These are phyloP conservation scores for Hyla sarda DNA, from an alignment of 2,113 vertebrate species.

Conservation along the genomic window DNA sequence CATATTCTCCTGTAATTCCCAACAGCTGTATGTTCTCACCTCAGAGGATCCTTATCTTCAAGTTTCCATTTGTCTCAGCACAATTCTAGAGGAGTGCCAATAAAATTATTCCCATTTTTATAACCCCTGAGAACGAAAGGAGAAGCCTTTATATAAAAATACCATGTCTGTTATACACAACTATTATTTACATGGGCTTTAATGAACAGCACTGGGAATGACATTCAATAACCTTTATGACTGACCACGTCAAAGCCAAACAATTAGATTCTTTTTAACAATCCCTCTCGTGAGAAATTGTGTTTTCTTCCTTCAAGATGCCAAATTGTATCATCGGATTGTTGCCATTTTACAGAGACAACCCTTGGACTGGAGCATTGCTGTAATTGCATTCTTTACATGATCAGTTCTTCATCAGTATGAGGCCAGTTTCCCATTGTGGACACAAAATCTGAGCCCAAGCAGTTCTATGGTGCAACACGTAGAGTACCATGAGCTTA, in stretches of 20 bases:
- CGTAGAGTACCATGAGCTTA: not conserved
- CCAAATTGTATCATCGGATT: too few relatives aligned
- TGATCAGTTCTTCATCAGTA: not conserved
- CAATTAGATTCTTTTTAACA: not conserved
- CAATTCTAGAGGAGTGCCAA: slow-evolving; percentile 81
- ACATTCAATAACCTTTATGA: slow-evolving; percentile 4
- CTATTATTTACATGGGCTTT: slow-evolving; percentile 21
- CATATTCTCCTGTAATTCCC: slow-evolving; percentile 87
- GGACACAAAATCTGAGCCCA: not conserved
- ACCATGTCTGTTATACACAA: not conserved
- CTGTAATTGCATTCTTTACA: not conserved
- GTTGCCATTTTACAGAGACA: not conserved
- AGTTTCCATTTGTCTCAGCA: slow-evolving; percentile 86
- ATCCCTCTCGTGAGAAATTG: not conserved
- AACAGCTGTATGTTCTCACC: slow-evolving; percentile 85
- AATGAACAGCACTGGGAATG: not conserved
- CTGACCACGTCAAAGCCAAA: not conserved
- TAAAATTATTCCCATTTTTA: slow-evolving; percentile 85
- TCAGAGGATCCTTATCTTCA: slow-evolving; percentile 85
- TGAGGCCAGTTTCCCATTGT: not conserved
- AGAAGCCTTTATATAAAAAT: slow-evolving; percentile 66
- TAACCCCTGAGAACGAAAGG: slow-evolving; percentile 77
- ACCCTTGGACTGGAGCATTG: not conserved
- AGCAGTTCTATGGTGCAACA: not conserved
- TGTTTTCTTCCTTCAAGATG: not conserved